phyloP scores from a whole-genome alignment of 2,797 vertebrate species.

The Squalus acanthias region DNA sequence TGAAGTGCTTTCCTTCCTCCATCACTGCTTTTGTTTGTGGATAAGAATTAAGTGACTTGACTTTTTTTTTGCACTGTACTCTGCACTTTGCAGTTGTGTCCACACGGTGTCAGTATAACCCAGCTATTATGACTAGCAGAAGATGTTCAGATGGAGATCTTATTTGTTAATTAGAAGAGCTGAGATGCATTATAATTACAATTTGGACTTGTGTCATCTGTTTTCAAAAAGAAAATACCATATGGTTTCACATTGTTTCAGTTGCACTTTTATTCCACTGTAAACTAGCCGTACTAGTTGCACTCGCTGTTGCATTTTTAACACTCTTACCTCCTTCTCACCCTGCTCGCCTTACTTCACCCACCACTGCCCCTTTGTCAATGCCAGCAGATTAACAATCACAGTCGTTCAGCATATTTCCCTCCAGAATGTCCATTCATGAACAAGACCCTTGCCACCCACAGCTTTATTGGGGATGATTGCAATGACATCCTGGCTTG shows the following conservation, averaged over 20 bases:
- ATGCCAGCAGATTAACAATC: background rate
- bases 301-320: background rate
- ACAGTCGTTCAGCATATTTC: background rate
- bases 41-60: background rate
- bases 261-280: background rate
- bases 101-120: constrained; percentile 28
- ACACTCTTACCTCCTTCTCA: background rate
- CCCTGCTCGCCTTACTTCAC: background rate
- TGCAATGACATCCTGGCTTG: background rate
- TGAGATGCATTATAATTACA: background rate
- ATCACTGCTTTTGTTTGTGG: background rate
- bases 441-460: background rate
- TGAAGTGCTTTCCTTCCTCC: background rate
- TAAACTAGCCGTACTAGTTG: background rate
- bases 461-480: background rate
- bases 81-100: constrained; percentile 2
- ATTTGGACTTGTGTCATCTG: background rate
- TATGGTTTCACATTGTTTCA: background rate
- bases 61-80: background rate
- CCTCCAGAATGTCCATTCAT: background rate
- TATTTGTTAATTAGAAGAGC: background rate
- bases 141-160: background rate
- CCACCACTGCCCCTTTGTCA: background rate
- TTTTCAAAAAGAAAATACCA: background rate
- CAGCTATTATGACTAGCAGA: background rate